Conservation (phyloP, 2,797 vertebrate genomes). For the Chrosomus eos region DNA sequence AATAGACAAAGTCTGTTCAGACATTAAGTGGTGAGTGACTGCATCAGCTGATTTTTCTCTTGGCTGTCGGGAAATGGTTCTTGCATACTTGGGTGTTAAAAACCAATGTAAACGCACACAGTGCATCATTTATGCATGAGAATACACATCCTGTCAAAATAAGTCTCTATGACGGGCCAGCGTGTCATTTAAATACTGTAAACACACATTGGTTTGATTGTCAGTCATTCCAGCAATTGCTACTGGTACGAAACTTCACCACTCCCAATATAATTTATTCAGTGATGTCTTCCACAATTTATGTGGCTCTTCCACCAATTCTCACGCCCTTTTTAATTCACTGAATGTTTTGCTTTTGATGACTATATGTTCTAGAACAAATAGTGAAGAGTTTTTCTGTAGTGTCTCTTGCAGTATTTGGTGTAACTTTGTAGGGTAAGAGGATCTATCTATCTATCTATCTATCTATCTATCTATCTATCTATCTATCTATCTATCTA, state of each 20-base stretch:
- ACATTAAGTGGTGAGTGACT: neutral
- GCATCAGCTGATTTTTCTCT: neutral
- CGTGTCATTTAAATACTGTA: conserved; percentile 39
- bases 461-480: neutral
- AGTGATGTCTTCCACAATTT: conserved; percentile 59
- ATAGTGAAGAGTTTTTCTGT: conserved; percentile 23
- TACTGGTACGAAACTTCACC: conserved; percentile 50
- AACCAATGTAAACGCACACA: conserved; percentile 1
- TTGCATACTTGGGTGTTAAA: conserved; percentile 2
- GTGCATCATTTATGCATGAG: conserved; percentile 42
- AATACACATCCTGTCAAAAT: conserved; percentile 22
- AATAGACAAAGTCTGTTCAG: neutral
- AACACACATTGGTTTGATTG: conserved; percentile 67
- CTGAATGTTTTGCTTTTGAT: conserved; percentile 55
- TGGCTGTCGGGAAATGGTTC: conserved; percentile 7
- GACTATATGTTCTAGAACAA: conserved; percentile 46
- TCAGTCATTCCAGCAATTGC: conserved; percentile 58
- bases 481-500: neutral
- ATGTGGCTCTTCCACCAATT: conserved; percentile 63
- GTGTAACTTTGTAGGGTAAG: conserved; percentile 36
- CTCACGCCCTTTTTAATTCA: conserved; percentile 63
- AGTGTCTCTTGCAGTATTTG: conserved; percentile 52
- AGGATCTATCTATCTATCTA: neutral
- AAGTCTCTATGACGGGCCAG: conserved; percentile 34
- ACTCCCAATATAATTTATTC: conserved; percentile 31